These are phyloP conservation scores for Anastrepha obliqua DNA, from an alignment of 1,140 invertebrate species.

Conservation along the genomic window DNA sequence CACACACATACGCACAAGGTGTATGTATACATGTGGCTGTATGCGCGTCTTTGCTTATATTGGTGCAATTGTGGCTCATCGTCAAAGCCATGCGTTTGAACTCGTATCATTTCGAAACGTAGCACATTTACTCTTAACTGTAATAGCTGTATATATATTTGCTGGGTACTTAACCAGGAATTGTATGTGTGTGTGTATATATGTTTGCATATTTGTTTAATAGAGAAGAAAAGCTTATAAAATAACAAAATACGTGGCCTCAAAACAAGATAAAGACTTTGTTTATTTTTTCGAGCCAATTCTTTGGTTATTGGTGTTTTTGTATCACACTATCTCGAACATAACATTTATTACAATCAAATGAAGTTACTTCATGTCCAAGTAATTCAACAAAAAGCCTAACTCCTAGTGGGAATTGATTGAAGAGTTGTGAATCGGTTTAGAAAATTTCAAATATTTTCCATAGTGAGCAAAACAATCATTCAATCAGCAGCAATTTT, in stretches of 20 bases:
- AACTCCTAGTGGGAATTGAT: background rate
- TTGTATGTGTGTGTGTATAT: background rate
- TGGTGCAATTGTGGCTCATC: slow-evolving; percentile 41
- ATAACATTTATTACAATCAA: background rate
- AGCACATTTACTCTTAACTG: background rate
- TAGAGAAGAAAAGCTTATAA: slow-evolving; percentile 39
- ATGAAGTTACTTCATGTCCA: background rate
- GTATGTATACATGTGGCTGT: background rate
- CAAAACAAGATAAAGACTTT: slow-evolving; percentile 15
- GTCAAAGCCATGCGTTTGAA: slow-evolving; percentile 44
- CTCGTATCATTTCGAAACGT: slow-evolving; percentile 45
- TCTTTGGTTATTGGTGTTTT: background rate
- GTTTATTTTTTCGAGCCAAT: background rate
- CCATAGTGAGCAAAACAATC: too few species aligned
- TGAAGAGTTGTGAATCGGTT: background rate
- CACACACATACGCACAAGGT: too few species aligned
- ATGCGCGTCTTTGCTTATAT: background rate
- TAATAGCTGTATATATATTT: background rate
- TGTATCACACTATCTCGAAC: background rate
- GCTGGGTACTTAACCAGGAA: background rate
- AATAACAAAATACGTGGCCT: slow-evolving; percentile 2
- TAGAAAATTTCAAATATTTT: background rate
- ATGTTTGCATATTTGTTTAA: background rate
- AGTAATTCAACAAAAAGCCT: background rate
- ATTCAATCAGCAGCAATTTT: too few species aligned